Base-by-base conservation (phyloP, 2,888 invertebrate species). In the Hipparchia semele region DNA sequence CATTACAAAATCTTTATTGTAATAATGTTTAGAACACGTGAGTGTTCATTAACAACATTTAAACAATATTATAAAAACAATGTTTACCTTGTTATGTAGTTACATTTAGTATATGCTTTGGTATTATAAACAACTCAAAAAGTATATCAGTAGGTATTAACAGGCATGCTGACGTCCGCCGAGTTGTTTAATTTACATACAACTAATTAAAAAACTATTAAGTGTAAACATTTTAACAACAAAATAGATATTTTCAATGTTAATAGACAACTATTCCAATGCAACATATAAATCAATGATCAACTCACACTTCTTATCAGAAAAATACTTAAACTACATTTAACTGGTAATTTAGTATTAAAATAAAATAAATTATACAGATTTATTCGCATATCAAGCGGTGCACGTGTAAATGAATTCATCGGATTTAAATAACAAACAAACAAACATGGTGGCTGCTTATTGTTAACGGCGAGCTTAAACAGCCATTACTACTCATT, bases 281-380 rank as follows among this genome's bases (percentile, higher is more conserved):
- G 12, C 45, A 65, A 33, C 49, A 65, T 6, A 65, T 65, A 51
- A 51, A 65, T 65, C 65, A 46, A 58, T 46, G 46, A 46, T 56
- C 45, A 39, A 67, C 58, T 67, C 51, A 58, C 49, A 76, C 61
- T 69, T 45, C 65, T 33, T 68, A 70, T 70, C 58, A 59, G 39
- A 61, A 56, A 56, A 58, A 59, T 9, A 68, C 62, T 54, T 54
- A 62, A 70, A 62, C 39, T 13, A 51, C 39, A 62, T 70, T 62
- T 62, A 62, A 54, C 46, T 53, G 12, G n/a, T 53, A 45, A 13
- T 68, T 59, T 12, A 65, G 13, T 59, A 65, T 71, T 58, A 59
- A 71, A 65, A 71, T 58, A 65, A 49, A 54, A 65, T 71, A 65
- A 65, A 65, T 65, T 70, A 71, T 65, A 71, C 70, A 65, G 70